A percentile compares a stretch with the other conserved stretches of the same genome.
These are phyloP conservation scores for Mesoligia furuncula DNA, from an alignment of 2,888 invertebrate species.

Conservation along the genomic window DNA sequence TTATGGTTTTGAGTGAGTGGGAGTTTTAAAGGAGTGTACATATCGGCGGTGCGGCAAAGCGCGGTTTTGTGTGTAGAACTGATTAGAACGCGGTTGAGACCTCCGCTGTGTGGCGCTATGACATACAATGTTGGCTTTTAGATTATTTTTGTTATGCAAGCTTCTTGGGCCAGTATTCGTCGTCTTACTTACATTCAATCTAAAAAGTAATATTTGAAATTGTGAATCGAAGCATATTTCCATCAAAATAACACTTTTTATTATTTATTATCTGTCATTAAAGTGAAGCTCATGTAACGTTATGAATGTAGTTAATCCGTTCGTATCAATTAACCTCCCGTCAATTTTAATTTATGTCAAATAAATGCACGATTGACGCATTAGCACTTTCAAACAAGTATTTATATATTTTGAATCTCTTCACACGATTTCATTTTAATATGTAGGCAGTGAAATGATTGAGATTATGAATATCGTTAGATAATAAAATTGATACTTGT, in stretches of 20 bases:
- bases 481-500: neutral
- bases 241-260: neutral
- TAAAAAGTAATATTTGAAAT: neutral
- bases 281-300: constrained; percentile 5
- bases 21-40: constrained; percentile 82
- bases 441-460: neutral
- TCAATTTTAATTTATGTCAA: constrained; percentile 47
- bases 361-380: constrained; percentile 18
- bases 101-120: constrained; percentile 87
- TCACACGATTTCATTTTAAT: constrained; percentile 5
- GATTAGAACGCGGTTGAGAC: constrained; percentile 83
- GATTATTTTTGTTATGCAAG: constrained; percentile 68
- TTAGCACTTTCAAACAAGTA: constrained; percentile 35
- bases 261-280: neutral
- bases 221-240: neutral
- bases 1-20: constrained; percentile 63
- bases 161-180: constrained; percentile 42
- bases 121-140: constrained; percentile 69
- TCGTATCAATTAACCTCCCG: constrained; percentile 49
- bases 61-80: constrained; percentile 80
- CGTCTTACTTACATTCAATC: constrained; percentile 18
- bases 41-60: constrained; percentile 82
- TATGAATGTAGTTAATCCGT: constrained; percentile 10
- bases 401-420: constrained; percentile 10
- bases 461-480: neutral